Evolutionary conservation across 1,140 invertebrate species (phyloP).

Genomic region (Drosophila oshimai): DNA sequence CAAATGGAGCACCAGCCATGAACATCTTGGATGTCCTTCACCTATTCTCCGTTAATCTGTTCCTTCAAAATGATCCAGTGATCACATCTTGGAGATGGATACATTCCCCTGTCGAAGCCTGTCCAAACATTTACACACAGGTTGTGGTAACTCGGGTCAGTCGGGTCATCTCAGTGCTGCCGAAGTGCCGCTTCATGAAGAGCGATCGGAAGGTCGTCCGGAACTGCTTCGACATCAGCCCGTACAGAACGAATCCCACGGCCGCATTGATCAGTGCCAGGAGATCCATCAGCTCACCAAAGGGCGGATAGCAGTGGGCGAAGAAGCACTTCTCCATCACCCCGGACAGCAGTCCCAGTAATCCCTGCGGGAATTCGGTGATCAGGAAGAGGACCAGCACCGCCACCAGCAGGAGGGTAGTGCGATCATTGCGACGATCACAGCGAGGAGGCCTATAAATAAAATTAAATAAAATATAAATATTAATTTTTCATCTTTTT

Average conservation of each 20-base stretch:
- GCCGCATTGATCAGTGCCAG: conserved; percentile 95
- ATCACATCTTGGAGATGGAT: conserved; percentile 38
- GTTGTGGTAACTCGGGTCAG: conserved; percentile 82
- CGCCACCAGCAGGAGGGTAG: conserved; percentile 94
- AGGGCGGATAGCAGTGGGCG: conserved; percentile 88
- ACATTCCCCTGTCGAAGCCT: background rate
- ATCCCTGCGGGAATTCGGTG: conserved; percentile 93
- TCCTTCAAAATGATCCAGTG: conserved; percentile 1
- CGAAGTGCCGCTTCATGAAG: conserved; percentile 85
- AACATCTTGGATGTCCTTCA: conserved; percentile 23
- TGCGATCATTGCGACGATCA: conserved; percentile 90
- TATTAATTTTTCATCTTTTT: background rate
- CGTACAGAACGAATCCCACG: conserved; percentile 97
- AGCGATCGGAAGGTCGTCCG: conserved; percentile 91
- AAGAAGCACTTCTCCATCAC: conserved; percentile 90
- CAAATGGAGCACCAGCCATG: background rate
- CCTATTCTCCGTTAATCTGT: conserved; percentile 5
- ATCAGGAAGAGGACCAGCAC: conserved; percentile 93
- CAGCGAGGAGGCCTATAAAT: conserved; percentile 84
- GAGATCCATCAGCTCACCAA: conserved; percentile 96
- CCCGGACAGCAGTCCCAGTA: conserved; percentile 89
- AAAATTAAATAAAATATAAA: background rate
- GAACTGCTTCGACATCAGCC: conserved; percentile 96
- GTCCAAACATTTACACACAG: conserved; percentile 80
- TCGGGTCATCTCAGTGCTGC: conserved; percentile 83